Evolutionary conservation across 1,140 invertebrate genomes (phyloP), one percentile per base, ranked within the genome.

Genomic region (Sitobion miscanthi): DNA sequence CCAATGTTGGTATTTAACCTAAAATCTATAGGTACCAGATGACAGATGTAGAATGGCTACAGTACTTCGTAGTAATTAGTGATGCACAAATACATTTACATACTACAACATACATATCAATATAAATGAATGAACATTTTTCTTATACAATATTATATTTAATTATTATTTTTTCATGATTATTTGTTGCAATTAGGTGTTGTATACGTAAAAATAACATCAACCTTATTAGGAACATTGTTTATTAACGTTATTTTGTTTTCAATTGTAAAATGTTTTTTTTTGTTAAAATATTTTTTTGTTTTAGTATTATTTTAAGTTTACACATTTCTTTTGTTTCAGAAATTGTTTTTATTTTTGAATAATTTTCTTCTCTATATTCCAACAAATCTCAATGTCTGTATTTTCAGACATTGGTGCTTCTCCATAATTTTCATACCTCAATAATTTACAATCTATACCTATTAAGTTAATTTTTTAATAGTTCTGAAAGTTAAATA

Each of bases 201-300:
- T n/a, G 62, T 69, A 14, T 14, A 69, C n/a, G 62, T 30, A 69
- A 69, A 69, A 69, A 69, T 7, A 69, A 62, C 57, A 62, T 62
- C 30, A 62, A 69, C 62, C 62, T 69, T 69, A 69, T 69, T 69
- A 69, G 62, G 62, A n/a, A 69, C 30, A 69, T n/a, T 69, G 62
- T 69, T 69, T 69, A 69, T 69, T n/a, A 69, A 69, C 62, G 62
- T 69, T 69, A 69, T 69, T 69, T n/a, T 69, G 62, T 69, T 69
- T 69, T 69, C 62, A 69, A 69, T 69, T 69, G 62, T 69, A n/a
- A 69, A n/a, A 69, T 69, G 9, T 69, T 69, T 62, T 30, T 69
- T 69, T 69, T 30, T 69, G 62, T 69, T 69, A 69, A 62, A 69
- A 69, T 69, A 69, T 14, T 69, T 69, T 69, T 69, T 69, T 52